Base-by-base conservation (phyloP, 2,888 invertebrate species). In the Hylaea fasciaria region DNA sequence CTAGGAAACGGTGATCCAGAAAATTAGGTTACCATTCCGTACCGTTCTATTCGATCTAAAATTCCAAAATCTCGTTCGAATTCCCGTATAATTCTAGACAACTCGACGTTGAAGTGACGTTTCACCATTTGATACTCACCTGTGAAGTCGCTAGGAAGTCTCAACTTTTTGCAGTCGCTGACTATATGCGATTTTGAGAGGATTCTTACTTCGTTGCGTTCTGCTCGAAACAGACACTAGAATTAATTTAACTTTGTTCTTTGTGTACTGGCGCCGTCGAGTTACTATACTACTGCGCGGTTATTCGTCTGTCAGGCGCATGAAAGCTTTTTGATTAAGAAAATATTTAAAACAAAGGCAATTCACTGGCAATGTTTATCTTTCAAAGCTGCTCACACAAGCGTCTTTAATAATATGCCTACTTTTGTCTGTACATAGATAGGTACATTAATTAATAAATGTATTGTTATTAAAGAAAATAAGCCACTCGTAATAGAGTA, bases 11-110 rank as follows among this genome's bases (percentile, higher is more conserved):
- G 73, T 76, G 80, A 76, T 76, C 77, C 75, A 80, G 79, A 78
- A 86, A 89, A 90, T 90, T 83, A 85, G 82, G 83, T 89, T 89
- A 88, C 82, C 73, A 64, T 72, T 72, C 70, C 74, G 66, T 74
- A 73, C 71, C 47, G 41, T 48, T 62, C 32, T 37, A 46, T 49
- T 37, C 44, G 68, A 76, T 76, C 79, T 76, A 74, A 86, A 84
- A 85, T 85, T 83, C 78, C 66, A 70, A 83, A 85, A 83, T 81
- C 80, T 70, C 77, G 65, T 77, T 83, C 71, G 80, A 79, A 83
- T 83, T 78, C 68, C 51, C 69, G 69, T 72, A 82, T 83, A 80
- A 83, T 85, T 85, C 80, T 78, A 74, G 74, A 77, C 72, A 77
- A 81, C 82, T 81, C 75, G 76, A 82, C 76, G 69, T 73, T 61